A percentile compares a stretch with the other conserved stretches of the same genome.
phyloP scores from a whole-genome alignment of 37 sponge, comb jelly and placozoan genomes.

The Tethya wilhelma region DNA sequence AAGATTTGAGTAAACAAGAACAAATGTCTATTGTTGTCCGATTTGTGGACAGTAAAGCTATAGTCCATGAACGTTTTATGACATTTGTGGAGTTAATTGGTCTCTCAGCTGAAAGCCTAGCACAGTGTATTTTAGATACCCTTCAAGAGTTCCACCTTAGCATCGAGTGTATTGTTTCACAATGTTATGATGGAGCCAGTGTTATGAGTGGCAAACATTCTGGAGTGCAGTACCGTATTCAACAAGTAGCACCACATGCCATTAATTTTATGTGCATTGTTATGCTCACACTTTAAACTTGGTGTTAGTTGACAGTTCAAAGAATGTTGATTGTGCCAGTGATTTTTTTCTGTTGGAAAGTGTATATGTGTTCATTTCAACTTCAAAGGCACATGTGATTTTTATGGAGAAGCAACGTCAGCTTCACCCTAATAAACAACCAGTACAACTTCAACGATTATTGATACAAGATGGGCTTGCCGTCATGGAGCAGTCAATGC shows the following conservation, averaged over 20 bases:
- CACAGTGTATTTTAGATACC: conserved; percentile 32
- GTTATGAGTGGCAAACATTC: conserved; percentile 53
- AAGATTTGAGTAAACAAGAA: neutral
- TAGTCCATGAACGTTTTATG: conserved; percentile 29
- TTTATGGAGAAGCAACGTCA: conserved; percentile 37
- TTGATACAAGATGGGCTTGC: conserved; percentile 47
- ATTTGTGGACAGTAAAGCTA: neutral
- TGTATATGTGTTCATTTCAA: conserved; percentile 32
- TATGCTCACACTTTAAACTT: conserved; percentile 42
- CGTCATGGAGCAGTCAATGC: conserved; percentile 36
- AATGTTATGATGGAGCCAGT: conserved; percentile 56
- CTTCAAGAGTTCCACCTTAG: conserved; percentile 21
- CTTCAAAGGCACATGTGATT: conserved; percentile 34
- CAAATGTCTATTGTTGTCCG: neutral
- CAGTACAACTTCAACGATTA: conserved; percentile 28
- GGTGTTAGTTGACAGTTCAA: conserved; percentile 17
- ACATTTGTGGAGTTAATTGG: conserved; percentile 16
- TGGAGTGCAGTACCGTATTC: conserved; percentile 34
- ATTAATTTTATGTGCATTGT: conserved; percentile 47
- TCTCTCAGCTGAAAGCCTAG: conserved; percentile 24
- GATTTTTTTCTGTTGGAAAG: conserved; percentile 47
- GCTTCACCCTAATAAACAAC: conserved; percentile 50
- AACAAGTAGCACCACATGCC: conserved; percentile 32
- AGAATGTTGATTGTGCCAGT: conserved; percentile 14
- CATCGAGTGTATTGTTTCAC: conserved; percentile 18